Conservation (phyloP, 1,140 invertebrate species). For the Pseudomyrmex cubaensis region DNA sequence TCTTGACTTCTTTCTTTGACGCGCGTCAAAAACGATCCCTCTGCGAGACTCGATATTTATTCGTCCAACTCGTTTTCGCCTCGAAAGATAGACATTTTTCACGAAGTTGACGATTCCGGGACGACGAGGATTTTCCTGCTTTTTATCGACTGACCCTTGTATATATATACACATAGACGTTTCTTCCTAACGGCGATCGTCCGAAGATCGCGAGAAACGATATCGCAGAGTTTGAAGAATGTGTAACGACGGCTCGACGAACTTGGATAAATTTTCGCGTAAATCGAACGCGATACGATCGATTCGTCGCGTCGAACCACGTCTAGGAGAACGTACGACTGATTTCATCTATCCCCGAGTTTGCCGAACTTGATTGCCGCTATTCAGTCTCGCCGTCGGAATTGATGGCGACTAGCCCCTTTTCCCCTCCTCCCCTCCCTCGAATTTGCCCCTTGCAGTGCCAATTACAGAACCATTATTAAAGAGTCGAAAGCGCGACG, state of each 20-base stretch:
- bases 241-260: background rate
- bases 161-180: background rate
- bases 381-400: conserved; percentile 24
- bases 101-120: background rate
- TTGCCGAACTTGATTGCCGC: conserved; percentile 52
- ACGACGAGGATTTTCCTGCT: background rate
- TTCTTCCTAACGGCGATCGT: background rate
- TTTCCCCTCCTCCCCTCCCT: too few relatives aligned
- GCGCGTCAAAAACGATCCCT: background rate
- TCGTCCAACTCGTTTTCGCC: background rate
- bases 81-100: conserved; percentile 24
- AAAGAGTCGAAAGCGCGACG: background rate
- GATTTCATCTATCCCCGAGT: conserved; percentile 46
- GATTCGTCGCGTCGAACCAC: conserved; percentile 2
- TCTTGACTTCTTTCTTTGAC: background rate
- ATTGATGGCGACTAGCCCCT: conserved; percentile 21
- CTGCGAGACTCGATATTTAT: conserved; percentile 1
- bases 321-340: conserved; percentile 44
- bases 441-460: conserved; percentile 49
- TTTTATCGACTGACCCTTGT: conserved; percentile 13
- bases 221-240: background rate
- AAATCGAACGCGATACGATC: conserved; percentile 32
- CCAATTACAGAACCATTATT: conserved; percentile 41
- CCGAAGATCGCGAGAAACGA: background rate
- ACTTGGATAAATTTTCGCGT: conserved; percentile 33